A percentile compares a stretch with the other conserved stretches of the same genome.
These are phyloP conservation scores for Drosophila mayaguana DNA, from an alignment of 2,888 invertebrate genomes.

Conservation along the genomic window DNA sequence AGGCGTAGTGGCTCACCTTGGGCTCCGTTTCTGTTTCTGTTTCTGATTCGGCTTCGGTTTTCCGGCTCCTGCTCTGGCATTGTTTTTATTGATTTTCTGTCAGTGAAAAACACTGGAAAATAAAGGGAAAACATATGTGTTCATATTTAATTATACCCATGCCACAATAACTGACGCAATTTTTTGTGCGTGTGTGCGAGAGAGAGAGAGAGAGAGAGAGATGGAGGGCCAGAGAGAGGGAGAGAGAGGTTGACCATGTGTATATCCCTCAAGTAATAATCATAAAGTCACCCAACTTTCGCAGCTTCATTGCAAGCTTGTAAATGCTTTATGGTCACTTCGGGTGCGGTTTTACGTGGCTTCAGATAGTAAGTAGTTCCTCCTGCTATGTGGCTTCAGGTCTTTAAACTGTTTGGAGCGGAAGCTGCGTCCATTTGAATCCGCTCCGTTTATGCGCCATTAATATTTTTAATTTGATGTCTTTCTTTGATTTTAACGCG, in stretches of 20 bases:
- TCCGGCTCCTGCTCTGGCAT: conserved; percentile 20
- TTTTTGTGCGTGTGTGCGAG: conserved; percentile 14
- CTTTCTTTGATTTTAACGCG: conserved; percentile 21
- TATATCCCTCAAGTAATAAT: conserved; percentile 43
- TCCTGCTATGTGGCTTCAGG: too few relatives aligned
- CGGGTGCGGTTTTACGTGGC: conserved; percentile 47
- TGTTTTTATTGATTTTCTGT: conserved; percentile 69
- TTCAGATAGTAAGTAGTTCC: conserved; percentile 3
- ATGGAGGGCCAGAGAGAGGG: neutral
- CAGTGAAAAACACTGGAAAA: conserved; percentile 62
- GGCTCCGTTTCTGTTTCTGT: neutral
- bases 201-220: neutral
- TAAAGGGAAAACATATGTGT: conserved; percentile 57
- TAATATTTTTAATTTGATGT: conserved; percentile 18
- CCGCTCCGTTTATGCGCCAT: conserved; percentile 6
- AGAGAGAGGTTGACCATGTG: conserved; percentile 16
- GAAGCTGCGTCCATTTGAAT: neutral
- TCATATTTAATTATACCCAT: conserved; percentile 74
- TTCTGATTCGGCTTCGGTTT: neutral
- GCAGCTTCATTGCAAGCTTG: conserved; percentile 42
- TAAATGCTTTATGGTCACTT: conserved; percentile 63
- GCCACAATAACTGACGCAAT: conserved; percentile 48
- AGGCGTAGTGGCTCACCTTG: conserved; percentile 16
- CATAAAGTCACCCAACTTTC: conserved; percentile 42
- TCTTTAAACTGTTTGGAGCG: conserved; percentile 10